A percentile compares a stretch with the other conserved stretches of the same genome.
Conservation (phyloP, 2,888 invertebrate genomes). For the Drosophila phalerata region DNA sequence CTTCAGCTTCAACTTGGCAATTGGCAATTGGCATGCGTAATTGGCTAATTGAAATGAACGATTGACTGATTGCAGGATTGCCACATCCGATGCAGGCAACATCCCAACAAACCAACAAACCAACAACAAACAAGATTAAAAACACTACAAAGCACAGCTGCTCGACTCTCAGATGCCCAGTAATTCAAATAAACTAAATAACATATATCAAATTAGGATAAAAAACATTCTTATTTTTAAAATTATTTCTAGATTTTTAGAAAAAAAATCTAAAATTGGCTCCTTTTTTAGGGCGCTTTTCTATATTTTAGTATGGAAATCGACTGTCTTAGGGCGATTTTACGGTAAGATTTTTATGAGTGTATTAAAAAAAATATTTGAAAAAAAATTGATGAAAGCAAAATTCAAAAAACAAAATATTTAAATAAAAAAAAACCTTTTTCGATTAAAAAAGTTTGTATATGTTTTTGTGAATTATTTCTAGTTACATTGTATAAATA, state of each 20-base stretch:
- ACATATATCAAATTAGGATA: too few species aligned
- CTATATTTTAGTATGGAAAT: too few species aligned
- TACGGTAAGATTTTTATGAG: too few species aligned
- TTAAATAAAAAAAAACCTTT: too few species aligned
- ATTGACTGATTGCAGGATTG: slow-evolving; percentile 54
- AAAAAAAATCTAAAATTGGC: too few species aligned
- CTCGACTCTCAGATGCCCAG: neutral
- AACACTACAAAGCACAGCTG: neutral
- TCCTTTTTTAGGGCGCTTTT: too few species aligned
- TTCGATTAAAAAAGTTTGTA: too few species aligned
- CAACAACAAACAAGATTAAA: slow-evolving; percentile 4
- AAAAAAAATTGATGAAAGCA: neutral
- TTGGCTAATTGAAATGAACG: slow-evolving; percentile 71
- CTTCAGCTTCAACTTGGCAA: slow-evolving; percentile 19
- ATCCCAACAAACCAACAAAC: slow-evolving; percentile 11
- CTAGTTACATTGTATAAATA: too few species aligned
- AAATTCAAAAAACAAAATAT: neutral
- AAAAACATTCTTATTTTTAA: neutral
- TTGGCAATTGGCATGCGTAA: slow-evolving; percentile 65
- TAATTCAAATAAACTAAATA: neutral
- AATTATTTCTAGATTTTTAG: too few species aligned
- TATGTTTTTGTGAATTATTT: too few species aligned
- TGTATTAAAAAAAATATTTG: too few species aligned
- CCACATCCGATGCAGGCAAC: slow-evolving; percentile 61
- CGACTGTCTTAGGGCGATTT: too few species aligned